phyloP scores from a whole-genome alignment of 2,888 invertebrate genomes.

The Eurois occulta region DNA sequence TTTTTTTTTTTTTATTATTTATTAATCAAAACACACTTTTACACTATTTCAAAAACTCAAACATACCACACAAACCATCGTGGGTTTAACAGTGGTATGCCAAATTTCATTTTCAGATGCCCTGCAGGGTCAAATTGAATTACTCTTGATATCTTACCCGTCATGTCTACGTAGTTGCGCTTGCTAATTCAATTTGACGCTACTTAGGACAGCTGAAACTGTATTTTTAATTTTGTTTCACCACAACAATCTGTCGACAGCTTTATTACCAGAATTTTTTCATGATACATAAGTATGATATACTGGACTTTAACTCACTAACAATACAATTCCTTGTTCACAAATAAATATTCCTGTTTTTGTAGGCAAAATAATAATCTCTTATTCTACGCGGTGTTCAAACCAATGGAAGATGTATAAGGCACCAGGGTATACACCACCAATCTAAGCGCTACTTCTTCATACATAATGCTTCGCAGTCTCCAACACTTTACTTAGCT shows the following conservation, averaged over 20 bases:
- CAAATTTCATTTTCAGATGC: too few species aligned
- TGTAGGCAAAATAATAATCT: constrained; percentile 67
- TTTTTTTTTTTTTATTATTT: too few species aligned
- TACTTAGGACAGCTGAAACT: too few species aligned
- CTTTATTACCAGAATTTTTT: constrained; percentile 8
- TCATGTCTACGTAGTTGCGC: too few species aligned
- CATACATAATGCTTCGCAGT: constrained; percentile 4
- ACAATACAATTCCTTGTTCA: constrained; percentile 33
- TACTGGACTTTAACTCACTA: constrained; percentile 38
- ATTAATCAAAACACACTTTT: too few species aligned
- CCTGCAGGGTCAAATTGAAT: too few species aligned
- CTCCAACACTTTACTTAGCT: not conserved
- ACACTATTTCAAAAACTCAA: too few species aligned
- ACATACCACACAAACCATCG: too few species aligned
- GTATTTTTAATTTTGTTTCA: too few species aligned
- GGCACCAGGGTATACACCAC: constrained; percentile 78
- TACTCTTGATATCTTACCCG: too few species aligned
- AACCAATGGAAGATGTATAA: constrained; percentile 81
- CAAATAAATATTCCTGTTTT: constrained; percentile 42
- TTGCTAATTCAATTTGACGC: too few species aligned
- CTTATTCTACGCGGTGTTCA: constrained; percentile 65
- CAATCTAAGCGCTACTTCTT: constrained; percentile 39
- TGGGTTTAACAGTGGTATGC: too few species aligned
- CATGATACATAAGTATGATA: constrained; percentile 15
- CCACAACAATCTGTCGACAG: not conserved